Conservation (phyloP, 2,113 vertebrate species). For the Eublepharis macularius region DNA sequence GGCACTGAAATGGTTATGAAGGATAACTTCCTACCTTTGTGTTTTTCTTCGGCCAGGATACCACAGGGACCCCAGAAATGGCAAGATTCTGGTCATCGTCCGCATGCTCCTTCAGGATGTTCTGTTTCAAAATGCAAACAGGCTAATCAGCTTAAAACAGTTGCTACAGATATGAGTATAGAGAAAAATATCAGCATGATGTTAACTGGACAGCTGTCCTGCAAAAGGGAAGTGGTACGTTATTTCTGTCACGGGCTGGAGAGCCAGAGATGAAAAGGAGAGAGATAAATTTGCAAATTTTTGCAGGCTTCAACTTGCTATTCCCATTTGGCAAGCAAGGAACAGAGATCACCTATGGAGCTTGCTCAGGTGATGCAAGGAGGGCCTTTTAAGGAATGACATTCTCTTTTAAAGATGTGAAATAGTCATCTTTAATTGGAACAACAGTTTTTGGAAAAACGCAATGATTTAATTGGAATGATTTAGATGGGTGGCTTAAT, state of each 20-base stretch:
- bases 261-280: not conserved
- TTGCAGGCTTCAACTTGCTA: not conserved
- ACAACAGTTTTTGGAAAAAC: not conserved
- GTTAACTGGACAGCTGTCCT: not conserved
- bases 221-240: not conserved
- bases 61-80: conserved; percentile 90
- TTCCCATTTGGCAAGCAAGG: not conserved
- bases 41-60: conserved; percentile 91
- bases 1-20: not conserved
- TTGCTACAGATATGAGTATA: not conserved
- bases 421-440: not conserved
- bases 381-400: too few relatives aligned
- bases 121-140: conserved; percentile 76
- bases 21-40: conserved; percentile 81
- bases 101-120: conserved; percentile 91
- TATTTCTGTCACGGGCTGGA: not conserved
- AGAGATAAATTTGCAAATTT: too few relatives aligned
- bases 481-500: not conserved
- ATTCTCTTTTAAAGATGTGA: not conserved
- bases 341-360: not conserved
- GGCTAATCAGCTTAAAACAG: conserved; percentile 49
- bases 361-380: not conserved
- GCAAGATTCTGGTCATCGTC: conserved; percentile 91
- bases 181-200: not conserved
- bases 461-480: not conserved